Evolutionary conservation across 1,140 invertebrate genomes (phyloP).

Genomic region (Plutomurus gul): DNA sequence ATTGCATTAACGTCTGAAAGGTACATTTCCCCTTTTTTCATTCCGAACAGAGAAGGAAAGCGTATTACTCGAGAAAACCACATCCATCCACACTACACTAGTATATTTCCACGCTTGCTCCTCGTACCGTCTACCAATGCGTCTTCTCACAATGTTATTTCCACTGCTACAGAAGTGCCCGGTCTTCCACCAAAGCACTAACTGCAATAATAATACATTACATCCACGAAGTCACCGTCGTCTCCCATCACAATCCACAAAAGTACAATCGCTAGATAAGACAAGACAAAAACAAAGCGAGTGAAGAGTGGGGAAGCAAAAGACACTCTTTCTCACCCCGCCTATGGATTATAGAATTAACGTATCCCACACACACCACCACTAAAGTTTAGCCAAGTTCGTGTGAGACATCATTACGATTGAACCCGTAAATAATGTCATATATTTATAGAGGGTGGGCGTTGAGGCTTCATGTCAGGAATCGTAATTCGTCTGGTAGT

Average conservation of each 20-base stretch:
- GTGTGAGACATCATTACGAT: not conserved
- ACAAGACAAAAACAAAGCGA: not conserved
- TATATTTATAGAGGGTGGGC: not conserved
- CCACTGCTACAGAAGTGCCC: too few relatives aligned
- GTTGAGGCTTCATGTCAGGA: not conserved
- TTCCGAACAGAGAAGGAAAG: too few relatives aligned
- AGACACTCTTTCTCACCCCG: not conserved
- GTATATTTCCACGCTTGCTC: too few relatives aligned
- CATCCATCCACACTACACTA: not conserved
- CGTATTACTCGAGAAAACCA: too few relatives aligned
- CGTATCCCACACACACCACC: too few relatives aligned
- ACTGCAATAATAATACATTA: too few relatives aligned
- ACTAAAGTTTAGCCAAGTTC: not conserved
- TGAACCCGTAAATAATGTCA: not conserved
- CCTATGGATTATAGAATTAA: too few relatives aligned
- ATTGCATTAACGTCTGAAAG: not conserved
- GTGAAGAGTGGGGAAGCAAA: not conserved
- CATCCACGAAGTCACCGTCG: too few relatives aligned
- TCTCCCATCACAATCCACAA: not conserved
- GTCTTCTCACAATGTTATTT: too few relatives aligned
- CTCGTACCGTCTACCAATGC: too few relatives aligned
- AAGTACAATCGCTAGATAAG: not conserved
- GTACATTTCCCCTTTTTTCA: not conserved
- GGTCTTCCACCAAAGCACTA: too few relatives aligned
- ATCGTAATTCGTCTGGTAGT: slow-evolving; percentile 7